Evolutionary conservation across 1,140 invertebrate genomes (phyloP).

Genomic region (Mercenaria mercenaria): DNA sequence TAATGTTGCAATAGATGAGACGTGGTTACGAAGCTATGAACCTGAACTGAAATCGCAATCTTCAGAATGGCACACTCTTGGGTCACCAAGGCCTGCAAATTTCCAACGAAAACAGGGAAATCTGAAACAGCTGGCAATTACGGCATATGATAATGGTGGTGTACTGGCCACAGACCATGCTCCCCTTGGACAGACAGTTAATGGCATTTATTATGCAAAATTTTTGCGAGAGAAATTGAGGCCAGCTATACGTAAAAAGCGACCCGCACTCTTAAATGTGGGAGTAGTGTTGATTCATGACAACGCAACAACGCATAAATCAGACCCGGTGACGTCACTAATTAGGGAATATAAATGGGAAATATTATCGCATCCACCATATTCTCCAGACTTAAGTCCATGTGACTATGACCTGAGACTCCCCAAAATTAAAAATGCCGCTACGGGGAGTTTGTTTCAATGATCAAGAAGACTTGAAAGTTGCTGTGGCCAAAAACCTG

Average conservation of each 20-base stretch:
- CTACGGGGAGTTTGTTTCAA: background rate
- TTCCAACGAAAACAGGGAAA: background rate
- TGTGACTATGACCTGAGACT: background rate
- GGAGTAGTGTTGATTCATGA: background rate
- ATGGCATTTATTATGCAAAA: background rate
- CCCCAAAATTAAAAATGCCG: background rate
- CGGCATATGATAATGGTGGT: background rate
- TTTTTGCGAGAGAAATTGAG: background rate
- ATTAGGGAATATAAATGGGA: background rate
- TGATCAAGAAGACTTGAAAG: background rate
- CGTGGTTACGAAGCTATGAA: background rate
- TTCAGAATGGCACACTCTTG: background rate
- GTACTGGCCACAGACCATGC: background rate
- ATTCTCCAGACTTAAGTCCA: background rate
- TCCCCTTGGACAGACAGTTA: background rate
- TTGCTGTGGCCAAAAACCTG: background rate
- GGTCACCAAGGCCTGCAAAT: background rate
- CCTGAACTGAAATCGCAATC: background rate
- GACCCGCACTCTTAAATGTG: too few species aligned
- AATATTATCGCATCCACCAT: background rate
- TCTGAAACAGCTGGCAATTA: background rate
- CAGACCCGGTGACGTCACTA: background rate
- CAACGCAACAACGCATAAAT: background rate
- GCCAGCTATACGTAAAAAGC: background rate
- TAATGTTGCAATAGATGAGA: background rate